Evolutionary conservation across 2,888 invertebrate genomes (phyloP).

Genomic region (Himalopsyche tibetana): DNA sequence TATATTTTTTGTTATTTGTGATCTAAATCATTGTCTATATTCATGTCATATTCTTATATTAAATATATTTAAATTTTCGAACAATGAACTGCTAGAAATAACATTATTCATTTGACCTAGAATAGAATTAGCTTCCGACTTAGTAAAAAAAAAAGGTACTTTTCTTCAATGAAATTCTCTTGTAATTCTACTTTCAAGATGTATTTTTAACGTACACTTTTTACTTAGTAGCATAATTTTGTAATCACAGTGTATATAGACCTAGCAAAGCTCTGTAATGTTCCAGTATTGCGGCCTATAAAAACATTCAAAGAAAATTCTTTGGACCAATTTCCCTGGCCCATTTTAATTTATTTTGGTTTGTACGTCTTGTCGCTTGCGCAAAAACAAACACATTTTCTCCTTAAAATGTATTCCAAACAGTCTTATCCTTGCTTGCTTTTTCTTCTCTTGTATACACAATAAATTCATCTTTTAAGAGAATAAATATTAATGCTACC

Average conservation of each 20-base stretch:
- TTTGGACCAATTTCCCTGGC: conserved; percentile 37
- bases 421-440: conserved; percentile 55
- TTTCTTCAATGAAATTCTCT: neutral
- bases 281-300: conserved; percentile 40
- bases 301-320: conserved; percentile 44
- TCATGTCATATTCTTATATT: too few species aligned
- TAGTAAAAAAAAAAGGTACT: too few species aligned
- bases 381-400: conserved; percentile 57
- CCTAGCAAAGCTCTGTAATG: conserved; percentile 36
- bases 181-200: neutral
- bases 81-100: too few species aligned
- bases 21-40: too few species aligned
- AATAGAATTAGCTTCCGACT: neutral
- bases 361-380: conserved; percentile 54
- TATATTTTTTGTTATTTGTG: too few species aligned
- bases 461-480: conserved; percentile 47
- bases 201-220: conserved; percentile 16
- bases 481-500: conserved; percentile 48
- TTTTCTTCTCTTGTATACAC: conserved; percentile 37
- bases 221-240: conserved; percentile 9
- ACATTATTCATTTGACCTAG: neutral
- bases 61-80: too few species aligned
- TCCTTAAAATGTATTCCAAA: conserved; percentile 57
- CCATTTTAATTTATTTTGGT: conserved; percentile 61
- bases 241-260: conserved; percentile 42